Evolutionary conservation across 2,113 vertebrate species (phyloP), one percentile per base, ranked within the genome.

Genomic region (Noturus placidus): DNA sequence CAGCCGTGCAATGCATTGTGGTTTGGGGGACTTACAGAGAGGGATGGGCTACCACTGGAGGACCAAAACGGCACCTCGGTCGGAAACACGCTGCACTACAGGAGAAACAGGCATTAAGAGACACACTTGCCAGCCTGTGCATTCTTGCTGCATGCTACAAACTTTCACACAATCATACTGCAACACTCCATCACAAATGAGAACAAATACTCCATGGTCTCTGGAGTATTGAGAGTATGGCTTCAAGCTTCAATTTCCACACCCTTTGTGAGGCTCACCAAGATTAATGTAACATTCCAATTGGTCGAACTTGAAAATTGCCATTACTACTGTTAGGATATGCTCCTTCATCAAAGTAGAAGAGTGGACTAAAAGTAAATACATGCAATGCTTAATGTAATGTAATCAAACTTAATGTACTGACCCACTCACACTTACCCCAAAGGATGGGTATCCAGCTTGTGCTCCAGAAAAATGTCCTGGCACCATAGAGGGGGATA

Each of bases 401-500:
- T n/a, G n/a, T n/a, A n/a, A 13, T 15, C 5, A 88, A 56, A 65
- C 27, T 56, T 46, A 30, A 13, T 42, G 22, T 69, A 38, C 30
- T 70, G 67, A 86, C 7, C 33, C 20, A 56, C 76, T 78, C 22
- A 52, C 5, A 65, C 96, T 99, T 96, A 99, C 98, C 94, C 97
- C 97, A 92, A 97, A 98, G 9, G 97, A 96, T 30, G 97, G 95
- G 91, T 97, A 97, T 17, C 96, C 96, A 93, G 96, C 94, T 65
- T 96, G 95, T 89, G 96, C 95, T 89, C 97, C 96, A 0, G 97
- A 96, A 56, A 97, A 96, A 15, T 97, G 96, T 86, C 96, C 95
- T 3, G 93, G 96, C 92, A 97, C 94, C 94, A 97, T 95, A 11
- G 98, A 96, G 86, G 97, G 95, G 27, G 97, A 96, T 95, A 99